Conservation (phyloP, 2,797 vertebrate genomes). For the Yasuhikotakia modesta region DNA sequence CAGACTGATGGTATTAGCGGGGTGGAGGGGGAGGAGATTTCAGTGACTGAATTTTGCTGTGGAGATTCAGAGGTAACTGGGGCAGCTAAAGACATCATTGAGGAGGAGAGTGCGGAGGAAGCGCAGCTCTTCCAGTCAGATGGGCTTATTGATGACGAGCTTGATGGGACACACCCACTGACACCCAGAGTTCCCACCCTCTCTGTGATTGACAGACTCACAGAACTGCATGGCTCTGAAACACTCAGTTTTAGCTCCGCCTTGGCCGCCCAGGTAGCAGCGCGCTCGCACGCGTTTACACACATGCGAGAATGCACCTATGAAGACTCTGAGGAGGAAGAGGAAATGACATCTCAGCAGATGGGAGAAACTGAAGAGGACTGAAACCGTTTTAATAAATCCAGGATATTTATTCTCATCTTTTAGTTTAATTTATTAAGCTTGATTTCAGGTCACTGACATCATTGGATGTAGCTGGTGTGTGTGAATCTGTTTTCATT, state of each 20-base stretch:
- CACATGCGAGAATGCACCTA: constrained; percentile 92
- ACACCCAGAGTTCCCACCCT: constrained; percentile 64
- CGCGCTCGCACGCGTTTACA: constrained; percentile 86
- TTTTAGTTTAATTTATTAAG: constrained; percentile 55
- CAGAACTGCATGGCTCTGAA: constrained; percentile 80
- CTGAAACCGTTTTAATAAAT: constrained; percentile 37
- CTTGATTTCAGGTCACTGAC: constrained; percentile 42
- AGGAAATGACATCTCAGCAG: constrained; percentile 50
- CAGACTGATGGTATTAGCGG: constrained; percentile 51
- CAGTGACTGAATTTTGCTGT: constrained; percentile 78
- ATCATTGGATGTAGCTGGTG: constrained; percentile 42
- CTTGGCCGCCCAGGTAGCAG: constrained; percentile 91
- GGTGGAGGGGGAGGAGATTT: constrained; percentile 59
- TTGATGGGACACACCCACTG: constrained; percentile 74
- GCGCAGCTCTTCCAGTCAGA: constrained; percentile 79
- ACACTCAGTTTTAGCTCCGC: constrained; percentile 88
- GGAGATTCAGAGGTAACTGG: constrained; percentile 68
- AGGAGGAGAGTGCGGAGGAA: constrained; percentile 4
- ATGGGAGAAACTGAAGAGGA: constrained; percentile 7
- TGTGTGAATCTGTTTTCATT: constrained; percentile 26
- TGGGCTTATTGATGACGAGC: constrained; percentile 65
- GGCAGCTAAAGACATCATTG: constrained; percentile 53
- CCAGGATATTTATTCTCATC: constrained; percentile 54
- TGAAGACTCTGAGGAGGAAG: constrained; percentile 80
- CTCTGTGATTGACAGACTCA: constrained; percentile 77